Base-by-base conservation (phyloP, 2,888 invertebrate genomes). In the Schrankia costaestrigalis region DNA sequence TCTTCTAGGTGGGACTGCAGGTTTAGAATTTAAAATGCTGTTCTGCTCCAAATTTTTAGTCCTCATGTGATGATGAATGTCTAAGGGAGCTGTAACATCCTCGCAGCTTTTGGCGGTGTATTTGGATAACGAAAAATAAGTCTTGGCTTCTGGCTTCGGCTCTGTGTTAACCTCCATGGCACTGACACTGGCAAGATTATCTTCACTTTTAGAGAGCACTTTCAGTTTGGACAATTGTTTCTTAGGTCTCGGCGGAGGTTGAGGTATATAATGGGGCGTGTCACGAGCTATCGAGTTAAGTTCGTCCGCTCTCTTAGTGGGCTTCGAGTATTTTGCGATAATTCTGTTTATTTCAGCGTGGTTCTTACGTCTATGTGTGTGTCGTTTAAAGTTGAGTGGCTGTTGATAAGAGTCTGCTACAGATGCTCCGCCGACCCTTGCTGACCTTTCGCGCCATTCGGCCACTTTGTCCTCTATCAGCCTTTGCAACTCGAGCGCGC, bases 301-400 rank as follows among this genome's bases (percentile, higher is more conserved):
- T 53, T 79, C 79, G 73, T 73, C 77, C 65, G 81, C 52, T 67
- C 80, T 76, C 71, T 74, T 78, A 59, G 70, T 76, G 48, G 81
- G 75, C 59, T 70, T 80, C 37, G 88, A 87, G 71, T 88, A 88
- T 73, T 88, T 89, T 71, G 86, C 78, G 78, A 87, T 83, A 75
- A 88, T 88, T 82, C 81, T 86, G 65, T 87, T 87, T 71, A 89
- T 82, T 82, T 88, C 87, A 66, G 80, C 78, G 71, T 83, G 84
- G 65, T 86, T 86, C 70, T 87, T 87, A 67, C 87, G 85, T 63
- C 83, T 74, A 71, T 86, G 79, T 60, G 78, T 77, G 71, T 83
- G 84, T 55, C 87, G 85, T 63, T 79, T 85, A 69, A 87, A 87
- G 75, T 84, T 79, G 71, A 78, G 75, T 72, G 84, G 85, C 57